Base-by-base conservation (phyloP, 2,797 vertebrate species). In the Echeneis naucrates region DNA sequence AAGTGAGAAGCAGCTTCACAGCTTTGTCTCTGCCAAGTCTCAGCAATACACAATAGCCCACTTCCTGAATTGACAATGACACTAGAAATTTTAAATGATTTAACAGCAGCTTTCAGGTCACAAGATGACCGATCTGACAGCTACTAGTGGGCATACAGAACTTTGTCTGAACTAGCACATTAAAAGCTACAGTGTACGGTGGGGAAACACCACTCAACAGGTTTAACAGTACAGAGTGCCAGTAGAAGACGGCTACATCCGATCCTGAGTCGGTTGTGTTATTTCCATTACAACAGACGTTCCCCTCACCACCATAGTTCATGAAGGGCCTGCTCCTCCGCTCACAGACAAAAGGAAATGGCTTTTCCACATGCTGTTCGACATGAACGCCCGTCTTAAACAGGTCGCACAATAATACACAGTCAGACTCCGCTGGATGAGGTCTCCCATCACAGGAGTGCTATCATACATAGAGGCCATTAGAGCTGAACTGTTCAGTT, bases 271-370 rank as follows among this genome's bases (percentile, higher is more conserved):
- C 24, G 70, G 75, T 68, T 88, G 75, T 90, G 85, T 84, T 90
- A 68, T 83, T 85, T 60, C 63, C 71, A 82, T 91, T 85, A 87
- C n/a, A 68, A 67, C 38, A 40, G 78, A 11, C 38, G 42, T 50
- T 54, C 73, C 72, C 80, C 52, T 32, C 13, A 33, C 23, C 68
- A n/a, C 59, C 44, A 23, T 23, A 77, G 44, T 65, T 79, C 72
- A 69, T 53, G 33, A 51, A 76, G 44, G 47, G 35, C 21, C 27
- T 26, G 47, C 19, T 37, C 72, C 76, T 83, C 74, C 71, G 72
- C 68, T 75, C 86, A 38, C 81, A 80, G 59, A 77, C 73, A 57
- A 66, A 68, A 86, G 88, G 85, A 92, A 93, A 94, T 94, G 57
- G 4, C 42, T 92, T 92, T 83, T 71, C 82, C 92, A 93, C 68